phyloP scores from a whole-genome alignment of 1,140 invertebrate genomes.

The Drosophila athabasca region DNA sequence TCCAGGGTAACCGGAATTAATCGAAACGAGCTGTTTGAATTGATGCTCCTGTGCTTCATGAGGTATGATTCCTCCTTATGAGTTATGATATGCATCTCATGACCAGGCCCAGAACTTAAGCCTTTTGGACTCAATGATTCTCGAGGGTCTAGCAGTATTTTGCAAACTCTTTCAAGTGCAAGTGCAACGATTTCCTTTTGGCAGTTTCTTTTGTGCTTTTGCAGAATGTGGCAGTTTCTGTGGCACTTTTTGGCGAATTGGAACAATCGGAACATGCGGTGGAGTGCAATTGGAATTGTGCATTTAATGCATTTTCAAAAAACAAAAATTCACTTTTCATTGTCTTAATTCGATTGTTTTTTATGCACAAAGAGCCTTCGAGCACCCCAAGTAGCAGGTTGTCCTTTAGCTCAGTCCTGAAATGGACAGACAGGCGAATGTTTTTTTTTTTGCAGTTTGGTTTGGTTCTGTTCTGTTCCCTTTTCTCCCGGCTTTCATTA shows the following conservation, averaged over 20 bases:
- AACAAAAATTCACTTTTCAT: constrained; percentile 36
- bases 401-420: constrained; percentile 1
- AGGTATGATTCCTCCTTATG: background rate
- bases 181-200: constrained; percentile 37
- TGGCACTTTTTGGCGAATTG: constrained; percentile 28
- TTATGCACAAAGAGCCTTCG: constrained; percentile 7
- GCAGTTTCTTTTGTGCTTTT: constrained; percentile 21
- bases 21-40: too few relatives aligned
- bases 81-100: background rate
- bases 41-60: too few relatives aligned
- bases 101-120: background rate
- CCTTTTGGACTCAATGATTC: constrained; percentile 21
- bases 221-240: constrained; percentile 29
- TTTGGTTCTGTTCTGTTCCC: too few relatives aligned
- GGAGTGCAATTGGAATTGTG: constrained; percentile 55
- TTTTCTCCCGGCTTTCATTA: too few relatives aligned
- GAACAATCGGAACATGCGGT: constrained; percentile 71
- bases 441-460: constrained; percentile 9
- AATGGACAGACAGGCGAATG: constrained; percentile 4
- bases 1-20: too few relatives aligned
- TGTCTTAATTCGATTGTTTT: constrained; percentile 40
- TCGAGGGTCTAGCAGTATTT: constrained; percentile 32
- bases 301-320: constrained; percentile 58
- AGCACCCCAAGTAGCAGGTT: constrained; percentile 15
- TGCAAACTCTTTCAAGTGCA: constrained; percentile 28